phyloP scores from a whole-genome alignment of 2,888 invertebrate genomes.

The Macaria notata region DNA sequence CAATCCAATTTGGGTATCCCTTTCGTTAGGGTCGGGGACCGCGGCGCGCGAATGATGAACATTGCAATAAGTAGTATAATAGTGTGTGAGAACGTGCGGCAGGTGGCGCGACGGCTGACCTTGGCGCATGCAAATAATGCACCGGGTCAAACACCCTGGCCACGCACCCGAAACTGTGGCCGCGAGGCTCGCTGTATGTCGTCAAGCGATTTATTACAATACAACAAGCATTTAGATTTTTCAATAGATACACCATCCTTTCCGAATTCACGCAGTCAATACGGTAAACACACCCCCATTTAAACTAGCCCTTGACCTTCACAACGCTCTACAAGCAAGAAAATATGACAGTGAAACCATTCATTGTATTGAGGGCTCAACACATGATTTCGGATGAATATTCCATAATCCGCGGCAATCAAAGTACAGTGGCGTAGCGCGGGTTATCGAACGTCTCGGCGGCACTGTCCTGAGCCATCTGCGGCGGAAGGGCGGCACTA shows the following conservation, averaged over 20 bases:
- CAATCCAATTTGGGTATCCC: constrained; percentile 29
- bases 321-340: neutral
- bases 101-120: constrained; percentile 65
- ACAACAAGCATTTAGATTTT: too few relatives aligned
- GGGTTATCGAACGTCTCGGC: constrained; percentile 24
- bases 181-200: too few relatives aligned
- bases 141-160: constrained; percentile 55
- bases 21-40: constrained; percentile 25
- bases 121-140: constrained; percentile 61
- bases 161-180: too few relatives aligned
- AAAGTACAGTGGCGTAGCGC: neutral
- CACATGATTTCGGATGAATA: constrained; percentile 4
- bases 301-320: neutral
- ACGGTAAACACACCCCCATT: neutral
- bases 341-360: neutral
- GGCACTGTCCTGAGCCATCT: constrained; percentile 46
- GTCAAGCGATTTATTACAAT: too few relatives aligned
- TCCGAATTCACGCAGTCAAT: too few relatives aligned
- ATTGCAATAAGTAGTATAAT: constrained; percentile 20
- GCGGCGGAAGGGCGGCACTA: constrained; percentile 56
- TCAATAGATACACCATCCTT: too few relatives aligned
- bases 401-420: constrained; percentile 6
- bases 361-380: constrained; percentile 1
- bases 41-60: constrained; percentile 19
- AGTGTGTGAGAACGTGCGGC: constrained; percentile 41